Evolutionary conservation across 2,888 invertebrate species (phyloP).

Genomic region (Antitype chi): DNA sequence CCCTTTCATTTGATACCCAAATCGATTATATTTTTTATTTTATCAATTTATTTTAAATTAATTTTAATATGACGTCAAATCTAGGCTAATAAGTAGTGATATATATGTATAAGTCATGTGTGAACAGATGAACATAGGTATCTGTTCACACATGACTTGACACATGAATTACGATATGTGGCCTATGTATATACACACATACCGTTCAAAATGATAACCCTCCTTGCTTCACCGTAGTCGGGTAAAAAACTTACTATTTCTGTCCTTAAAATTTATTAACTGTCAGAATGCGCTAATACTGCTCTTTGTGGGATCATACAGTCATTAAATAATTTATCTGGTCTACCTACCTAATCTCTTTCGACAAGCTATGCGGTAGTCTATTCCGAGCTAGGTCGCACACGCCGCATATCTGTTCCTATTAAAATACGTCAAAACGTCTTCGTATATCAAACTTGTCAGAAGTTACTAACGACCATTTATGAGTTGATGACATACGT

Average conservation of each 20-base stretch:
- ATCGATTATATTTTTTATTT: too few relatives aligned
- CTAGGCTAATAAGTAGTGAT: too few relatives aligned
- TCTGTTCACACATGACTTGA: too few relatives aligned
- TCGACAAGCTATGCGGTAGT: slow-evolving; percentile 45
- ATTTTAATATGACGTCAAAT: too few relatives aligned
- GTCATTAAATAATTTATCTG: slow-evolving; percentile 15
- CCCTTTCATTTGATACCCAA: too few relatives aligned
- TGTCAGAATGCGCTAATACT: background rate
- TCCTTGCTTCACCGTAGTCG: too few relatives aligned
- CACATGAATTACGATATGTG: too few relatives aligned
- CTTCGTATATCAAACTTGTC: slow-evolving; percentile 37
- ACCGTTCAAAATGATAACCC: too few relatives aligned
- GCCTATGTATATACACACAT: too few relatives aligned
- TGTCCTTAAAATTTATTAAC: background rate
- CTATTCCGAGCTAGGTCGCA: slow-evolving; percentile 12
- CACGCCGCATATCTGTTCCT: slow-evolving; percentile 13
- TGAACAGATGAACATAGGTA: too few relatives aligned
- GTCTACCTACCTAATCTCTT: slow-evolving; percentile 10
- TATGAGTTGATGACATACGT: slow-evolving; percentile 34
- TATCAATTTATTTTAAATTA: too few relatives aligned
- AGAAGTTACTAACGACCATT: slow-evolving; percentile 32
- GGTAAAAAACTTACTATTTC: background rate
- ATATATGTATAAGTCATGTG: too few relatives aligned
- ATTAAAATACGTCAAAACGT: slow-evolving; percentile 29
- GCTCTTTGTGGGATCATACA: slow-evolving; percentile 16